These are phyloP conservation scores for Diadema setosum DNA, from an alignment of 35 echinoderm and acorn worm genomes.

Conservation along the genomic window DNA sequence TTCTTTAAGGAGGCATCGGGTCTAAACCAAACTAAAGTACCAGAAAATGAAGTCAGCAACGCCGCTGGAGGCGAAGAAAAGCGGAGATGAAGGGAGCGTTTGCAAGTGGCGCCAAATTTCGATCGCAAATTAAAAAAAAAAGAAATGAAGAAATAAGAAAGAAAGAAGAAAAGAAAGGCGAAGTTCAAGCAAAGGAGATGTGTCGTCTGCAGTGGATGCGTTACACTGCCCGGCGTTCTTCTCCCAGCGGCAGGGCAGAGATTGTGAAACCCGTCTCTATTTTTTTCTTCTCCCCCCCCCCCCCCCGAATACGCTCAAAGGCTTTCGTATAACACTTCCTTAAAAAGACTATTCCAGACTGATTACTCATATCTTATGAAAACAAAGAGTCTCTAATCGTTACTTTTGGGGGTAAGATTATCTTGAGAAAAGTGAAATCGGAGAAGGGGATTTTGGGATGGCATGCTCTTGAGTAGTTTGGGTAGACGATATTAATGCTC, in stretches of 20 bases:
- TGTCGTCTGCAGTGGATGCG: neutral
- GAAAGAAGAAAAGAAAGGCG: neutral
- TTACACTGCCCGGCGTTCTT: neutral
- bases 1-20: neutral
- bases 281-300: too few species aligned
- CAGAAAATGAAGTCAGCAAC: neutral
- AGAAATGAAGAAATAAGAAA: neutral
- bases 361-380: constrained; percentile 7
- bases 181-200: neutral
- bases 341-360: neutral
- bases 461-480: too few species aligned
- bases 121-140: neutral
- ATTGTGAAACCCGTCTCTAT: too few species aligned
- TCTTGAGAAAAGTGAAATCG: neutral
- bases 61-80: neutral
- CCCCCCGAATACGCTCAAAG: too few species aligned
- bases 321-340: too few species aligned
- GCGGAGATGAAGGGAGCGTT: neutral
- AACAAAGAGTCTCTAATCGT: constrained; percentile 1
- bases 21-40: neutral
- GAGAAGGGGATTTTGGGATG: neutral
- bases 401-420: neutral
- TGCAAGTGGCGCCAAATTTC: neutral
- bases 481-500: too few species aligned
- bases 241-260: too few species aligned